Evolutionary conservation across 2,888 invertebrate species (phyloP).

Genomic region (Aspidiotus rigidus): DNA sequence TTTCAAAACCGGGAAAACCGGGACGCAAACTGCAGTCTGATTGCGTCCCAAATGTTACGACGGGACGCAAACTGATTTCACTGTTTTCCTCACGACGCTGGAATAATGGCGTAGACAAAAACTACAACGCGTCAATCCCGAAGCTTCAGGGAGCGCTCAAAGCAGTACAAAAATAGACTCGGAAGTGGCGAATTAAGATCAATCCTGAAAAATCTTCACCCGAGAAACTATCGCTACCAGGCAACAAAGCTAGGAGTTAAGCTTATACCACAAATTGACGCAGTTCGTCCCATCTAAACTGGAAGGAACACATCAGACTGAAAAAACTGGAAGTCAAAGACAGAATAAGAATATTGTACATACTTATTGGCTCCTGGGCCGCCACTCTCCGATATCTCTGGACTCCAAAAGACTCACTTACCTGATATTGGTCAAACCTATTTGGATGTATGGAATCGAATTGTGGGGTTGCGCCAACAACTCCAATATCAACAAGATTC

Average conservation of each 20-base stretch:
- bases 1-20: too few species aligned
- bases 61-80: too few species aligned
- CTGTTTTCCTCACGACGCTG: not conserved
- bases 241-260: not conserved
- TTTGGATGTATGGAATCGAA: too few species aligned
- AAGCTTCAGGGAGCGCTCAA: not conserved
- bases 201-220: not conserved
- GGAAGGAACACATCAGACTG: too few species aligned
- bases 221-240: not conserved
- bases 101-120: not conserved
- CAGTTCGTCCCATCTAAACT: not conserved
- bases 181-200: not conserved
- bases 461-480: not conserved
- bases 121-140: not conserved
- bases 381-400: not conserved
- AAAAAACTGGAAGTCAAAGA: slow-evolving; percentile 1
- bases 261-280: not conserved
- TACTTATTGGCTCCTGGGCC: not conserved
- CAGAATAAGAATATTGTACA: not conserved
- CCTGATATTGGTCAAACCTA: not conserved
- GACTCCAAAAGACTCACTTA: not conserved
- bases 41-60: too few species aligned
- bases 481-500: too few species aligned
- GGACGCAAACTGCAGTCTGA: too few species aligned
- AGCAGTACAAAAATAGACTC: not conserved